Base-by-base conservation (phyloP, 2,888 invertebrate species). In the Adelognathus sp. region DNA sequence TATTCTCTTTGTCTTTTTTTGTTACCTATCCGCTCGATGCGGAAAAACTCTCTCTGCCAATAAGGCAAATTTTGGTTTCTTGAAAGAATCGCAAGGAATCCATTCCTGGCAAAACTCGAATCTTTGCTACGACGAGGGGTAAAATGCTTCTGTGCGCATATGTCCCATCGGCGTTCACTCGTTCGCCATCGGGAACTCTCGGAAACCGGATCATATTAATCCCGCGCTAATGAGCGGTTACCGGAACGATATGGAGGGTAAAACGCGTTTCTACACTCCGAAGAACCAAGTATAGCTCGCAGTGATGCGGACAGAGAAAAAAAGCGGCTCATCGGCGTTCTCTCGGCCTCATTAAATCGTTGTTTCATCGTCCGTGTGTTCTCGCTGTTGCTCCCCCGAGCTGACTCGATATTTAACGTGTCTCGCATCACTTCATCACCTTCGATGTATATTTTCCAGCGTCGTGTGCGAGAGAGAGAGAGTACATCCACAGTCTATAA, bases 121-220 rank as follows among this genome's bases (percentile, higher is more conserved):
- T 50, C 50, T 50, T 50, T 21, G 21, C 11, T 44, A 21, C 44
- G 9, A 11, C 11, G 46, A 11, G 61, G 24, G 9, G 39, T 7
- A 69, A 58, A 60, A 60, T 5, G 56, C 84, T 85, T 86, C 82
- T 83, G 86, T 85, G 84, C n/a, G n/a, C 82, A 88, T 88, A 88
- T 87, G 86, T 87, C 83, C 79, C 81, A 79, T 84, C 84, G 81
- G 50, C n/a, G 50, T 24, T 83, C 83, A 81, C 82, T 29, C 41
- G 24, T 27, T 29, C 74, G 58, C 70, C 39, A 50, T 31, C 24
- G 61, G 31, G 71, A 71, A 71, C 50, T 18, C n/a, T n/a, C 36
- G 14, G 61, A 80, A 85, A 85, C 83, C 84, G 87, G 86, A 87
- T 89, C 89, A 85, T 90, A 90, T 91, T 90, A 90, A 90, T 90